Percentiles rank a stretch among this genome's conserved stretches.
These are phyloP conservation scores for Typhlichthys subterraneus DNA, from an alignment of 2,797 vertebrate species.

Conservation along the genomic window DNA sequence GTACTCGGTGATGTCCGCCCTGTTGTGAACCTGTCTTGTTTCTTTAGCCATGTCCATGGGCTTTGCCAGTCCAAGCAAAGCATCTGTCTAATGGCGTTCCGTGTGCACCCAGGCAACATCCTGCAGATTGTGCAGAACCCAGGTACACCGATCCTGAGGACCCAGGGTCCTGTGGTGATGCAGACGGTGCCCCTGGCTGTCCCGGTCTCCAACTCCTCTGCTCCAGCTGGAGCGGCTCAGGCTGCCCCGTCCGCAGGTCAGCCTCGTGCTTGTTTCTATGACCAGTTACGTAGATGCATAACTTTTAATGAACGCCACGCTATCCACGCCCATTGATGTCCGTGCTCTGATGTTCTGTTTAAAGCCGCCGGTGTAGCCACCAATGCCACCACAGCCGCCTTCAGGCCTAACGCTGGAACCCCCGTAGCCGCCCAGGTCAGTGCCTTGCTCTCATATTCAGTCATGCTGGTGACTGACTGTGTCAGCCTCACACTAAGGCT, in stretches of 20 bases:
- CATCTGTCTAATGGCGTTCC: conserved; percentile 25
- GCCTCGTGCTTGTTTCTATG: conserved; percentile 27
- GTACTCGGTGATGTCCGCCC: conserved; percentile 80
- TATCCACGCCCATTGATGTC: too few species aligned
- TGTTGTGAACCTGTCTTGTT: conserved; percentile 25
- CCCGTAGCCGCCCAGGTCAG: conserved; percentile 63
- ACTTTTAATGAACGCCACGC: neutral
- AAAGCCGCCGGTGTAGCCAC: conserved; percentile 47
- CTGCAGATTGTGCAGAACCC: conserved; percentile 97
- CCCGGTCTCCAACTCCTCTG: conserved; percentile 80
- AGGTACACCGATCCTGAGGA: conserved; percentile 89
- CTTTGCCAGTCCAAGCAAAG: neutral
- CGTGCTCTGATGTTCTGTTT: conserved; percentile 10
- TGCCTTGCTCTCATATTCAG: neutral
- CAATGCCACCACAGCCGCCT: conserved; percentile 58
- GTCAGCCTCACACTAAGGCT: too few species aligned
- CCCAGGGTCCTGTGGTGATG: conserved; percentile 90
- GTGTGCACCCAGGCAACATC: conserved; percentile 86
- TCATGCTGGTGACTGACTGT: neutral
- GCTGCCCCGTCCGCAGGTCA: conserved; percentile 73
- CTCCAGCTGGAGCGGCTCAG: conserved; percentile 76
- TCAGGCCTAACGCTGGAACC: conserved; percentile 52
- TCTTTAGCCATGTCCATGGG: conserved; percentile 4
- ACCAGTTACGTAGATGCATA: neutral
- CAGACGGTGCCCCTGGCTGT: conserved; percentile 86